A percentile compares a stretch with the other conserved stretches of the same genome.
phyloP scores from a whole-genome alignment of 2,113 vertebrate species.

The Muntiacus reevesi region DNA sequence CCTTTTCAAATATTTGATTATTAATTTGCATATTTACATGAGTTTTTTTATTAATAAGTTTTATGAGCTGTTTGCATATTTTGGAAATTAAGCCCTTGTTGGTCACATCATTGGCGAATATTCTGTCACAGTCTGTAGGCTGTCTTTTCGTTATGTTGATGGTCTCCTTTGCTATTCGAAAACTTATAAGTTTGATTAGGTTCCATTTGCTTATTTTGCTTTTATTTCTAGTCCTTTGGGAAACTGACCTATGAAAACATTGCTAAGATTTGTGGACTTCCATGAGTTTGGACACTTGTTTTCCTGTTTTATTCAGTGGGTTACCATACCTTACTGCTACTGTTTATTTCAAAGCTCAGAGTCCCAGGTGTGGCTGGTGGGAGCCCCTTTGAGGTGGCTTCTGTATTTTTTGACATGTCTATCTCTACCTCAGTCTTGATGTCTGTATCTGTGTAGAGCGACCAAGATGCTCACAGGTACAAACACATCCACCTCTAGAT shows the following conservation, averaged over 20 bases:
- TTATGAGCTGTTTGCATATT: background rate
- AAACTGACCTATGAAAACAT: background rate
- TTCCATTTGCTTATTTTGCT: background rate
- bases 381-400: background rate
- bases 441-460: background rate
- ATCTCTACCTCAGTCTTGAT: background rate
- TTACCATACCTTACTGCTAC: background rate
- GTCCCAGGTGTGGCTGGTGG: background rate
- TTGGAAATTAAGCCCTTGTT: background rate
- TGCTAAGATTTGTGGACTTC: background rate
- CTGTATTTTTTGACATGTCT: background rate
- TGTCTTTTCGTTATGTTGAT: background rate
- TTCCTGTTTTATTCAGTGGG: background rate
- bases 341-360: background rate
- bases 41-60: background rate
- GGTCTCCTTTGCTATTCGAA: background rate
- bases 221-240: background rate
- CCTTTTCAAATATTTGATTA: background rate
- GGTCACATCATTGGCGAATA: background rate
- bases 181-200: background rate
- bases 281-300: background rate
- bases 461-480: rapidly evolving
- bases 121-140: background rate
- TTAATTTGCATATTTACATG: background rate
- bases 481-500: rapidly evolving